Evolutionary conservation across 2,797 vertebrate species (phyloP), one percentile per base, ranked within the genome.

Genomic region (Discoglossus pictus): DNA sequence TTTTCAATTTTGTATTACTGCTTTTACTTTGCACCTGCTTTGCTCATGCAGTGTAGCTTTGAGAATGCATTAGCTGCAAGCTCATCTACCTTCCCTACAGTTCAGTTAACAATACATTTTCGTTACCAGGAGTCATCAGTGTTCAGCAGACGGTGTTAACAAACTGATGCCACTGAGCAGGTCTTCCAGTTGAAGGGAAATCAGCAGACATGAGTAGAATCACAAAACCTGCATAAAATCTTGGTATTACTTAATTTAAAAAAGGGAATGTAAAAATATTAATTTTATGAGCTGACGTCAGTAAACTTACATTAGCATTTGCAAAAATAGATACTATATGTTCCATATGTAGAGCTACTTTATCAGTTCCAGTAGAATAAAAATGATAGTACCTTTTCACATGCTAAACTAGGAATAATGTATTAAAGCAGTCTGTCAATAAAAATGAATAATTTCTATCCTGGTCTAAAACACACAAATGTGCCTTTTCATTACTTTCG

Each of bases 1-100:
- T 74, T 75, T 79, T 87, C 81, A 81, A 75, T 82, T 81, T 86
- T 85, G 84, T 86, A 80, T 84, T 83, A 83, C 77, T 87, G 78
- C 75, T 81, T 89, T 89, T 85, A 80, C 55, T 84, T 82, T 73
- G 54, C 53, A 70, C 79, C 77, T 10, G 4, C 79, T 87, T 79
- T 75, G 79, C 62, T 84, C 78, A 60, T 69, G 77, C 75, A 72
- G 77, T 76, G 77, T n/a, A 11, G 3, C 67, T 84, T 73, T 55
- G 68, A 81, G 77, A 80, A 78, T 65, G 68, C 63, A 83, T 85
- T 86, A 78, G 61, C 65, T 85, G 36, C 63, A 75, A 82, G 70
- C 59, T 50, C 25, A 62, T 47, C 55, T 65, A 68, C 55, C 44
- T 78, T 80, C 21, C 72, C 72, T 63, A 70, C 70, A 75, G 56